Evolutionary conservation across 1,140 invertebrate species (phyloP).

Genomic region (Zophobas morio): DNA sequence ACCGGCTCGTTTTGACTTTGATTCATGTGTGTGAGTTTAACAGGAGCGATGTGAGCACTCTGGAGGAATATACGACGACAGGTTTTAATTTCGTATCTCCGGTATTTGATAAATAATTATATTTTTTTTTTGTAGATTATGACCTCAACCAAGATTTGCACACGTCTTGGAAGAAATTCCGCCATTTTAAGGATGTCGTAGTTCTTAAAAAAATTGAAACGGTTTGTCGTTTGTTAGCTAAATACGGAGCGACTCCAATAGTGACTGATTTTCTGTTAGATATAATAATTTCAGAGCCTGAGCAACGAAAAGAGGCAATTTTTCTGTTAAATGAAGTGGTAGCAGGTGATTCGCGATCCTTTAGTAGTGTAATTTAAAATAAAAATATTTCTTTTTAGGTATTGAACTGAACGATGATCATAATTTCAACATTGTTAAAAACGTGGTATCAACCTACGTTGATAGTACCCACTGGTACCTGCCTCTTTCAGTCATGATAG

Average conservation of each 20-base stretch:
- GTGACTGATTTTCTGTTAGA: slow-evolving; percentile 74
- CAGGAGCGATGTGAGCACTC: slow-evolving; percentile 68
- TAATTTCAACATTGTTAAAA: slow-evolving; percentile 64
- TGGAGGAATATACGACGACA: slow-evolving; percentile 71
- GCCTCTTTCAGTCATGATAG: slow-evolving; percentile 67
- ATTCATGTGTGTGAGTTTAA: slow-evolving; percentile 72
- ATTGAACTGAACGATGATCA: slow-evolving; percentile 50
- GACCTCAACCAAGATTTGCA: slow-evolving; percentile 42
- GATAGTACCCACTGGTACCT: slow-evolving; percentile 73
- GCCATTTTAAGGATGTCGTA: slow-evolving; percentile 68
- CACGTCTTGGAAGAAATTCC: slow-evolving; percentile 73
- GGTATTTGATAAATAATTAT: not conserved
- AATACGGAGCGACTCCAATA: slow-evolving; percentile 70
- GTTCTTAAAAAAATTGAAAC: slow-evolving; percentile 68
- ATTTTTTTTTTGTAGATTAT: slow-evolving; percentile 57
- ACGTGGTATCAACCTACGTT: slow-evolving; percentile 72
- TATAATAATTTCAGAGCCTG: slow-evolving; percentile 67
- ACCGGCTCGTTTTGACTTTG: slow-evolving; percentile 71
- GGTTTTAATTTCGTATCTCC: slow-evolving; percentile 62
- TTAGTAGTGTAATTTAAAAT: too few species aligned
- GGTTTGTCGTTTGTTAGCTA: slow-evolving; percentile 70
- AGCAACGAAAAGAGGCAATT: slow-evolving; percentile 71
- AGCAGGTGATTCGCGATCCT: slow-evolving; percentile 64
- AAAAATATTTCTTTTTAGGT: slow-evolving; percentile 54
- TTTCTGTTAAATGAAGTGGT: slow-evolving; percentile 72